Evolutionary conservation across 2,797 vertebrate species (phyloP), one percentile per base, ranked within the genome.

Genomic region (Zenarchopterus dispar): DNA sequence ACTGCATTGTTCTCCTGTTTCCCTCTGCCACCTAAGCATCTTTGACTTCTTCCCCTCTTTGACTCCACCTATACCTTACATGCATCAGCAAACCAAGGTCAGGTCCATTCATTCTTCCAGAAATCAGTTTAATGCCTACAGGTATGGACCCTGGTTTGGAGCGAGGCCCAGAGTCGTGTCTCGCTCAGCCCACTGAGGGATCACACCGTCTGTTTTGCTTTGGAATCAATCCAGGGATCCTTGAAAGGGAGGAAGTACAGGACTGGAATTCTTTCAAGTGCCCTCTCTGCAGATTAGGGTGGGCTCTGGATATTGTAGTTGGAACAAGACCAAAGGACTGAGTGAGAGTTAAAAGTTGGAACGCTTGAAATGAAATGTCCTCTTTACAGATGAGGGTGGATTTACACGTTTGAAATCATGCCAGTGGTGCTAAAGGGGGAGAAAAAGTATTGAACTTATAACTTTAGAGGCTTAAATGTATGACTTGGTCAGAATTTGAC

Each of bases 221-320:
- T 88, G 86, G 85, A 87, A 73, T 22, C 50, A n/a, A 48, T 87
- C 88, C 86, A 90, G 68, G 61, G 72, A 72, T 66, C 76, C 76
- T 81, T 64, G 67, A 69, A 62, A 85, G 51, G 60, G 26, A 75
- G 56, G 58, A 75, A 75, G 74, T 75, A 78, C 60, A 73, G 65
- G 68, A 75, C 39, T 81, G 76, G 83, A 89, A 85, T 74, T 63
- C 31, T 61, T 87, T 85, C 65, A 82, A 85, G 65, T 65, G 78
- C 62, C 80, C 77, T 80, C 70, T 80, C 70, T 48, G 31, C 69
- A 77, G 62, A 85, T 88, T 80, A 83, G 41, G 67, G 19, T 45
- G 58, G 52, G 54, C 47, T 78, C 68, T 54, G 69, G 61, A 77
- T 76, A 67, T 75, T 74, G 65, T 56, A 62, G 73, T 76, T 87